phyloP scores from a whole-genome alignment of 2,113 vertebrate genomes.

The Jacana jacana region DNA sequence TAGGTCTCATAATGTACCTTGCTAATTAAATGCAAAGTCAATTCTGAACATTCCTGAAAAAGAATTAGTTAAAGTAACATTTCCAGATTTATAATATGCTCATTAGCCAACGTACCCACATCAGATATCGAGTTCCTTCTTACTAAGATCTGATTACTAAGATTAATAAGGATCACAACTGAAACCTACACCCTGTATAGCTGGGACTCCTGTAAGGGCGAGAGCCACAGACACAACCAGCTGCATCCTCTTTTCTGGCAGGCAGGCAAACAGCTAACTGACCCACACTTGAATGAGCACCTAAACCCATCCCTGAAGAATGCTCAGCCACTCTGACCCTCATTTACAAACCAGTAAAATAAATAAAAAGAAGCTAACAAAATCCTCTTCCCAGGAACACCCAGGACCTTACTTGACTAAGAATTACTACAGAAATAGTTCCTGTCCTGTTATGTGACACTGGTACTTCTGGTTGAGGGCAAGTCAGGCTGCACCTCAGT shows the following conservation, averaged over 20 bases:
- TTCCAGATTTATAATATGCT: background rate
- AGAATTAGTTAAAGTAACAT: background rate
- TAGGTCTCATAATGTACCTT: background rate
- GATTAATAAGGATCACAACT: background rate
- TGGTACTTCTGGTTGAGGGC: background rate
- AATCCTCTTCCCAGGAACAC: background rate
- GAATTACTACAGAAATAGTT: background rate
- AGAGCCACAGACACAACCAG: background rate
- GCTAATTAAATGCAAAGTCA: background rate
- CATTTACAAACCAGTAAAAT: background rate
- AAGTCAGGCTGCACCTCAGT: background rate
- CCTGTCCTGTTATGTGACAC: background rate
- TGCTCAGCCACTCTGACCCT: background rate
- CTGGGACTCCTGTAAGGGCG: background rate
- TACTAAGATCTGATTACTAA: background rate
- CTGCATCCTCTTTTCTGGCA: background rate
- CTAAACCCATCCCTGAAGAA: background rate
- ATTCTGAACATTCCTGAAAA: background rate
- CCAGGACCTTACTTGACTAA: background rate
- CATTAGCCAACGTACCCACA: background rate
- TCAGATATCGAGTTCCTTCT: background rate
- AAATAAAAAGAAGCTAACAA: background rate
- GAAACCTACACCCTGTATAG: background rate
- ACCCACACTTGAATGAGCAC: background rate
- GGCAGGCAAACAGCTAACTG: background rate